Evolutionary conservation across 2,113 vertebrate species (phyloP).

Genomic region (Megaceryle torquata): DNA sequence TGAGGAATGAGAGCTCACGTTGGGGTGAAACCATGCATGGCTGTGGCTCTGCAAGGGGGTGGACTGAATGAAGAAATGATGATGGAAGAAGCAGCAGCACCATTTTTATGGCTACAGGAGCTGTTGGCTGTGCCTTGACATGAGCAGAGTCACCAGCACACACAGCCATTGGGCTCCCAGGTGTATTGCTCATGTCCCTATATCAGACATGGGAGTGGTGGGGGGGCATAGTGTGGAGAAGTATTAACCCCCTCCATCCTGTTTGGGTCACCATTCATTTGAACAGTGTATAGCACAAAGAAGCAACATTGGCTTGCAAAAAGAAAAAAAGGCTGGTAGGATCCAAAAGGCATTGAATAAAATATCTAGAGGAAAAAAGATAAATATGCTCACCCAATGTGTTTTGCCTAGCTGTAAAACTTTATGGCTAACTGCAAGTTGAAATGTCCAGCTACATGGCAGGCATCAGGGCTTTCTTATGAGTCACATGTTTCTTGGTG

Average conservation of each 20-base stretch:
- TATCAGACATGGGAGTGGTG: background rate
- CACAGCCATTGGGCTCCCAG: background rate
- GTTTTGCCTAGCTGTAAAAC: background rate
- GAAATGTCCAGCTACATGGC: no score
- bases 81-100: background rate
- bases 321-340: background rate
- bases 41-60: background rate
- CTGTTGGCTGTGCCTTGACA: background rate
- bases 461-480: background rate
- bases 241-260: background rate
- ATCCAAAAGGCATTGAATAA: background rate
- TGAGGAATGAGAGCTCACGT: background rate
- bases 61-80: fast-evolving
- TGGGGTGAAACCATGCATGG: background rate
- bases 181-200: fast-evolving
- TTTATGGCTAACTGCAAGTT: background rate
- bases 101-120: background rate
- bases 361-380: background rate
- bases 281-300: fast-evolving
- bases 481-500: background rate
- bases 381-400: background rate
- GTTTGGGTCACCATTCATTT: background rate
- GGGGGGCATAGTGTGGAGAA: background rate
- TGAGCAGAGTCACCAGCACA: background rate
- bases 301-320: background rate